Evolutionary conservation across 2,888 invertebrate genomes (phyloP).

Genomic region (Zaprionus obscuricornis): DNA sequence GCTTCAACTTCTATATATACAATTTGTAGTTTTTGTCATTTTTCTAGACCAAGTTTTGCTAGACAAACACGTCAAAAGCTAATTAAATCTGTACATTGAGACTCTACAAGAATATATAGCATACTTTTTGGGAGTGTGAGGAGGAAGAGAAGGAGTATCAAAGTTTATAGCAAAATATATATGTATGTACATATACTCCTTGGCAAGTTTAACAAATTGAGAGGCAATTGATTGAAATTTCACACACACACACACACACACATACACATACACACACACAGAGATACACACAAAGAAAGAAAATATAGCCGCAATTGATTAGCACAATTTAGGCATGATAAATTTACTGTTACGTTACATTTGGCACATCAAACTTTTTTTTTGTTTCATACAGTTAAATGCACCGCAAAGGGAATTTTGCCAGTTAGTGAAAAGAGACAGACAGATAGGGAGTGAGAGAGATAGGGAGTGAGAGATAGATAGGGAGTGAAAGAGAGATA

Average conservation of each 20-base stretch:
- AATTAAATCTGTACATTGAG: too few species aligned
- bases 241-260: background rate
- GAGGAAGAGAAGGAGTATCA: too few species aligned
- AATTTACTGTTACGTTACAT: slow-evolving; percentile 40
- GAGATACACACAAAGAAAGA: background rate
- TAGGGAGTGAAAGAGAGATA: background rate
- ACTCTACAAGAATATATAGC: too few species aligned
- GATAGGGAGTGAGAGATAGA: background rate
- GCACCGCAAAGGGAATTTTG: slow-evolving; percentile 25
- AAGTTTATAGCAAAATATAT: too few species aligned
- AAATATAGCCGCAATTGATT: slow-evolving; percentile 56
- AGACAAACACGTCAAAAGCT: too few species aligned
- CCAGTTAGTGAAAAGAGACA: too few species aligned
- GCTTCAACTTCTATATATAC: too few species aligned
- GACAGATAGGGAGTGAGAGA: slow-evolving; percentile 16
- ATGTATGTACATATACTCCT: background rate
- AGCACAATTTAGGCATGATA: slow-evolving; percentile 59
- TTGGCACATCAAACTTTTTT: slow-evolving; percentile 15
- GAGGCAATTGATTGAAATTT: slow-evolving; percentile 6
- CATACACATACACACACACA: background rate
- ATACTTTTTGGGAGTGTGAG: too few species aligned
- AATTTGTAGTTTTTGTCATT: too few species aligned
- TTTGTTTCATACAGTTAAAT: slow-evolving; percentile 40
- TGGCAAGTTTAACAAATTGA: slow-evolving; percentile 1
- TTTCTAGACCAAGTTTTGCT: too few species aligned